These are phyloP conservation scores for Mythimna albipuncta DNA, from an alignment of 2,888 invertebrate species.

Conservation along the genomic window DNA sequence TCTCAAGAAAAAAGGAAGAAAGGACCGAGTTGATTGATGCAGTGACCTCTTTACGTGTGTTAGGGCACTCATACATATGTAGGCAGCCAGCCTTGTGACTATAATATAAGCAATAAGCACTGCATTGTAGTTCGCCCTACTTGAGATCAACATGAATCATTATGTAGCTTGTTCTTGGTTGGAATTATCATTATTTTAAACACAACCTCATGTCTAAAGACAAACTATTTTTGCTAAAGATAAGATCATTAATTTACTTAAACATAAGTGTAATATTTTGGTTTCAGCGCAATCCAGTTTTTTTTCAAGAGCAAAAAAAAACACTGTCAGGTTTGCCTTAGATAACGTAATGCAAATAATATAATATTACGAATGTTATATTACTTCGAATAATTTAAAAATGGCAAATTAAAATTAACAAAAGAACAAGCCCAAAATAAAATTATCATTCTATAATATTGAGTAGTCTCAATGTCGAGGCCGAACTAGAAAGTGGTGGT, in stretches of 20 bases:
- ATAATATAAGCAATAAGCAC: conserved; percentile 58
- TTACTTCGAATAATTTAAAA: too few relatives aligned
- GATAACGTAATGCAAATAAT: too few relatives aligned
- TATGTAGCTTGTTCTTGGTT: conserved; percentile 25
- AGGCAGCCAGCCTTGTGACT: conserved; percentile 58
- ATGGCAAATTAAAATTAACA: too few relatives aligned
- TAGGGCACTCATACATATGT: conserved; percentile 59
- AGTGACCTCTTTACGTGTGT: conserved; percentile 55
- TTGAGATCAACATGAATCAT: conserved; percentile 36
- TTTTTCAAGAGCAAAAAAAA: too few relatives aligned
- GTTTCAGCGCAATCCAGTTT: too few relatives aligned
- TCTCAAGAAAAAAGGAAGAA: neutral
- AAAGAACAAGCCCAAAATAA: neutral
- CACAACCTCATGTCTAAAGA: neutral
- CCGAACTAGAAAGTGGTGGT: too few relatives aligned
- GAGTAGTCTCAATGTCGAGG: too few relatives aligned
- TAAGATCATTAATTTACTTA: too few relatives aligned
- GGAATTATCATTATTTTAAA: conserved; percentile 6
- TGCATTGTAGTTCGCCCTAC: conserved; percentile 51
- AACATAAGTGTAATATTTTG: too few relatives aligned
- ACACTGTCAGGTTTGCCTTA: too few relatives aligned
- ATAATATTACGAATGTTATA: too few relatives aligned
- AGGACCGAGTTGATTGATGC: conserved; percentile 52
- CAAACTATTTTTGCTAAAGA: neutral
- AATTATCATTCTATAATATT: too few relatives aligned